phyloP scores from a whole-genome alignment of 2,113 vertebrate genomes.

The Strix uralensis region DNA sequence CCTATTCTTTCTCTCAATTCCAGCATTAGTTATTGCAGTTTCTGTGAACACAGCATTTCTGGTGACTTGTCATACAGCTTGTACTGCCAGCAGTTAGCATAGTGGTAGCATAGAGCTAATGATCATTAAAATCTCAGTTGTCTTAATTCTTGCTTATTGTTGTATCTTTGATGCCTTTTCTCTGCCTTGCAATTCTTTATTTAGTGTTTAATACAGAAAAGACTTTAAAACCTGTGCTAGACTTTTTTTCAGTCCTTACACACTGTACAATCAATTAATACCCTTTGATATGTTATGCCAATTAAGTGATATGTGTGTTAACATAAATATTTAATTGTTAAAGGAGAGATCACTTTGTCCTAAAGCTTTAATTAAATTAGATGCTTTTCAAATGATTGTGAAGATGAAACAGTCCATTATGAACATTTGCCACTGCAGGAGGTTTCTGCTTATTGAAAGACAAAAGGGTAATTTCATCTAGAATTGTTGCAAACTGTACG shows the following conservation, averaged over 20 bases:
- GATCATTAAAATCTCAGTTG: not conserved
- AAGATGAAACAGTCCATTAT: slow-evolving; percentile 61
- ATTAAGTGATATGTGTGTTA: slow-evolving; percentile 41
- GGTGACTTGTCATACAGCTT: not conserved
- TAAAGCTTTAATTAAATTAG: slow-evolving; percentile 65
- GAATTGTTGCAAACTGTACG: slow-evolving; percentile 23
- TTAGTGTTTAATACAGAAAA: not conserved
- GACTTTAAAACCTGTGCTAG: not conserved
- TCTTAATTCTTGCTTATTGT: not conserved
- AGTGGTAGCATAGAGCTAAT: not conserved
- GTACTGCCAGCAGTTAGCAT: not conserved
- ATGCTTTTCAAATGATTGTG: slow-evolving; percentile 57
- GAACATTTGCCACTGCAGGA: slow-evolving; percentile 58
- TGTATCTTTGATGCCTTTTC: not conserved
- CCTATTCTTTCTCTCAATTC: not conserved
- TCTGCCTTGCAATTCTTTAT: not conserved
- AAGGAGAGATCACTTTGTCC: slow-evolving; percentile 32
- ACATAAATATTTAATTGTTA: slow-evolving; percentile 65
- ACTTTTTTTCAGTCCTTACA: not conserved
- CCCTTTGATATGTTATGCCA: slow-evolving; percentile 21
- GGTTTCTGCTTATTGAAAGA: slow-evolving; percentile 58
- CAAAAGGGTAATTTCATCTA: slow-evolving; percentile 60
- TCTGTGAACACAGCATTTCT: not conserved
- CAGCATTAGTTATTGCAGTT: not conserved
- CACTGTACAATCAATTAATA: not conserved